phyloP scores from a whole-genome alignment of 2,113 vertebrate species.

The Agapornis roseicollis region DNA sequence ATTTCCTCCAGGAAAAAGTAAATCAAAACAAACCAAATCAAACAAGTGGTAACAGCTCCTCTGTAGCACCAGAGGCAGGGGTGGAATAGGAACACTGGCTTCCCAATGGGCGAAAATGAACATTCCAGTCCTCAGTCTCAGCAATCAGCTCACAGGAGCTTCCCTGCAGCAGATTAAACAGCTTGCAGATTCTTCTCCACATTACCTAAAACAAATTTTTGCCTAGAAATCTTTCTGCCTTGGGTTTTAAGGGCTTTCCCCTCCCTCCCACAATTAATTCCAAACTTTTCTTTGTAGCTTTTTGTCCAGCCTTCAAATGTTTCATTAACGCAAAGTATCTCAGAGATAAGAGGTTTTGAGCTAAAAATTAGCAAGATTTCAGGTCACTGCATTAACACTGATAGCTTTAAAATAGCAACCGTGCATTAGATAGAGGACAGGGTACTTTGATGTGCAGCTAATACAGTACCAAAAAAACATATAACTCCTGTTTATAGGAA shows the following conservation, averaged over 20 bases:
- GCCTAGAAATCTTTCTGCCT: neutral
- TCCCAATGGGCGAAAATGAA: rapidly evolving
- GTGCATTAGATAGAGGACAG: neutral
- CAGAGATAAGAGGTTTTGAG: neutral
- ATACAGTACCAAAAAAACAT: neutral
- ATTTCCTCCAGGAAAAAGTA: neutral
- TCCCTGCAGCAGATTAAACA: neutral
- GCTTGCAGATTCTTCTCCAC: neutral
- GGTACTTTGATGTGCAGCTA: neutral
- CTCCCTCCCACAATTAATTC: neutral
- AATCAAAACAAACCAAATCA: neutral
- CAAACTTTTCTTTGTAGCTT: neutral
- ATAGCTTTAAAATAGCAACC: neutral
- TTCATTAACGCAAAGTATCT: neutral
- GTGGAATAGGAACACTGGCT: neutral
- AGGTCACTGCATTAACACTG: neutral
- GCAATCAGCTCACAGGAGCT: neutral
- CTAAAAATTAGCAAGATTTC: neutral
- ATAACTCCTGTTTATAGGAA: neutral
- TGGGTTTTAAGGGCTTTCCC: neutral
- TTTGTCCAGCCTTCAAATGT: neutral
- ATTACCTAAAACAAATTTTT: neutral
- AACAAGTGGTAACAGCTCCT: neutral
- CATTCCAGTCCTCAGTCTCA: neutral
- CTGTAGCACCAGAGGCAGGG: neutral